A percentile compares a stretch with the other conserved stretches of the same genome.
These are phyloP conservation scores for Sarcophaga variegata DNA, from an alignment of 2,888 invertebrate species.

Conservation along the genomic window DNA sequence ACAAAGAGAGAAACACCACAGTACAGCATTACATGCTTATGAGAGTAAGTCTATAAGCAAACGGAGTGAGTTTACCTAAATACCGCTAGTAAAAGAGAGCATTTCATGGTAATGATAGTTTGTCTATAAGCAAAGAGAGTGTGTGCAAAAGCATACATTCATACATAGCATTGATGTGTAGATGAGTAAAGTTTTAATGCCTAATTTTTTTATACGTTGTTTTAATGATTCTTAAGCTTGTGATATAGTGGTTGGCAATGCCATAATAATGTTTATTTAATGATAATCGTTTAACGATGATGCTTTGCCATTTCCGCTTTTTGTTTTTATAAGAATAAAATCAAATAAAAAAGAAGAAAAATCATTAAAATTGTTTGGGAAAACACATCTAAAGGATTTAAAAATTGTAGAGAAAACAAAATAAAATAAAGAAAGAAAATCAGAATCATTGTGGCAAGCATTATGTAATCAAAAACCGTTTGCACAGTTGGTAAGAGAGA, in stretches of 20 bases:
- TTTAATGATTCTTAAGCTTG: neutral
- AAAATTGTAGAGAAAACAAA: neutral
- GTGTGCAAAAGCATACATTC: too few species aligned
- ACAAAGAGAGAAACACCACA: too few species aligned
- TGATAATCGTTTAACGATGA: constrained; percentile 55
- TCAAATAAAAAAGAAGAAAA: neutral
- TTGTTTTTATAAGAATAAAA: neutral
- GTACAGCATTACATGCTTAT: too few species aligned
- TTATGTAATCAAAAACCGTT: constrained; percentile 48
- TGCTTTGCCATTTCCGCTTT: constrained; percentile 65
- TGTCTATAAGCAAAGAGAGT: too few species aligned
- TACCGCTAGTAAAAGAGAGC: too few species aligned
- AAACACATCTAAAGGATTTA: neutral
- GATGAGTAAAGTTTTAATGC: constrained; percentile 41
- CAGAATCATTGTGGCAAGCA: neutral
- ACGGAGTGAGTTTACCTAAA: too few species aligned
- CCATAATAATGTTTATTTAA: constrained; percentile 2
- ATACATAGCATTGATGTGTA: neutral
- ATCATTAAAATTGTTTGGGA: constrained; percentile 50
- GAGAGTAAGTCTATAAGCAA: too few species aligned
- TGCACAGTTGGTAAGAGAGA: constrained; percentile 17
- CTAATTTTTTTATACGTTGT: neutral
- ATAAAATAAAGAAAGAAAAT: neutral
- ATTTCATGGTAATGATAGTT: too few species aligned
- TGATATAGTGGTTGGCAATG: constrained; percentile 33